Evolutionary conservation across 2,797 vertebrate genomes (phyloP).

Genomic region (Phoxinus dragarum): DNA sequence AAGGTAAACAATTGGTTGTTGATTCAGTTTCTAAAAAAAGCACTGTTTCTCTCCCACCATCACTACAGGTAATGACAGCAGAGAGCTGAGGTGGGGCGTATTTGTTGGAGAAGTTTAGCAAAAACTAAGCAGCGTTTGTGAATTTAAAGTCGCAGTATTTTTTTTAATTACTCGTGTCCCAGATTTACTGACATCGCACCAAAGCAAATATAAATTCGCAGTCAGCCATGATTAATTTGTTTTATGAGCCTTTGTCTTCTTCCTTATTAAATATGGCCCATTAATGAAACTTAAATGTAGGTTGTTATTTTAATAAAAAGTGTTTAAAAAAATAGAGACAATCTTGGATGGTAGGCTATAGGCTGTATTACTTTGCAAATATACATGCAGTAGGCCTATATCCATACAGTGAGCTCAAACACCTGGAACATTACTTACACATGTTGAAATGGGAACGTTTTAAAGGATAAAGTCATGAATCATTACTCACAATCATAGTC

Average conservation of each 20-base stretch:
- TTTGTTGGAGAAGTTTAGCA: background rate
- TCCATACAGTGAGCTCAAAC: background rate
- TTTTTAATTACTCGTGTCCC: background rate
- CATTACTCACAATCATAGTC: conserved; percentile 8
- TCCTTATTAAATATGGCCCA: background rate
- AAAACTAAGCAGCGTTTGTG: background rate
- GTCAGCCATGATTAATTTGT: background rate
- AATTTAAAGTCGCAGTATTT: background rate
- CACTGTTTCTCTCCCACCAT: background rate
- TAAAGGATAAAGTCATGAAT: conserved; percentile 1
- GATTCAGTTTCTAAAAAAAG: background rate
- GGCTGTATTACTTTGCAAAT: background rate
- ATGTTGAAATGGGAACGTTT: background rate
- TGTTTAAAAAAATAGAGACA: background rate
- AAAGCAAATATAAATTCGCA: background rate
- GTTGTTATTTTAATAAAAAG: no score
- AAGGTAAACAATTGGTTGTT: background rate
- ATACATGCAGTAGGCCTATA: background rate
- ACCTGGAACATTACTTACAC: background rate
- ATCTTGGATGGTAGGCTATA: background rate
- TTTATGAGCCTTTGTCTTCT: background rate
- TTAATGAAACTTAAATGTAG: no score
- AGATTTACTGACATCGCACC: background rate
- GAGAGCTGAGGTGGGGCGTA: background rate
- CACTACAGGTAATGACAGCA: background rate